These are phyloP conservation scores for Hydrozoanthus tunicans DNA, from an alignment of 64 coral and sea anemone genomes.

Conservation along the genomic window DNA sequence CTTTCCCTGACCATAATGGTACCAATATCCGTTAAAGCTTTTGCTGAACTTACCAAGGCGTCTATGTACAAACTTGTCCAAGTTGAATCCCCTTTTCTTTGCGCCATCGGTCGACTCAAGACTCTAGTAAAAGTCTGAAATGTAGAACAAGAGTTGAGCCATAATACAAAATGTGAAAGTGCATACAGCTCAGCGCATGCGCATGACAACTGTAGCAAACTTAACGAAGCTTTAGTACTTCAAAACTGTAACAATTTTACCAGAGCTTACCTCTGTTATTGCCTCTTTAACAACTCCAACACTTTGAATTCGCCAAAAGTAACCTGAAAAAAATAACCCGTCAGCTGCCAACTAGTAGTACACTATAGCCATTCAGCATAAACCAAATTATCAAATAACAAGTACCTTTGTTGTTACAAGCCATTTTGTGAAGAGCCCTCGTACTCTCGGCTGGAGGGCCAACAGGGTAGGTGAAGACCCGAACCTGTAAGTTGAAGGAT, in stretches of 20 bases:
- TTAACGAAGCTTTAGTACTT: background rate
- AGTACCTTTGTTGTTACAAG: slow-evolving; percentile 92
- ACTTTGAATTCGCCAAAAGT: slow-evolving; percentile 90
- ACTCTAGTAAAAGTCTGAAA: slow-evolving; percentile 78
- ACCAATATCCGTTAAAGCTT: no score
- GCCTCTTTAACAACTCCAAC: slow-evolving; percentile 85
- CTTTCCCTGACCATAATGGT: no score
- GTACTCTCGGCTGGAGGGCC: slow-evolving; percentile 97
- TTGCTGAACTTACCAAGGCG: slow-evolving; percentile 66
- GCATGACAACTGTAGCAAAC: background rate
- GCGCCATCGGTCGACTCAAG: slow-evolving; percentile 94
- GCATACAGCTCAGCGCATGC: no score
- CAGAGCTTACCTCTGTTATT: slow-evolving; percentile 74
- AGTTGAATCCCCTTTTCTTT: slow-evolving; percentile 46
- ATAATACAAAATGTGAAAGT: background rate
- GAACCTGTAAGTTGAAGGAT: slow-evolving; percentile 67
- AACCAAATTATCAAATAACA: background rate
- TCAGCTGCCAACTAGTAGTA: background rate
- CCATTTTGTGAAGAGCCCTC: slow-evolving; percentile 74
- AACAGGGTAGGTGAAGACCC: slow-evolving; percentile 95
- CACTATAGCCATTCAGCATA: background rate
- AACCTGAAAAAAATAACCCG: slow-evolving; percentile 35
- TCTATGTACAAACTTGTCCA: slow-evolving; percentile 95
- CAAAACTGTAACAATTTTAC: background rate
- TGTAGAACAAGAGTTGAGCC: background rate